Base-by-base conservation (phyloP, 92 coral and sea anemone species). In the Parazoanthus swiftii region DNA sequence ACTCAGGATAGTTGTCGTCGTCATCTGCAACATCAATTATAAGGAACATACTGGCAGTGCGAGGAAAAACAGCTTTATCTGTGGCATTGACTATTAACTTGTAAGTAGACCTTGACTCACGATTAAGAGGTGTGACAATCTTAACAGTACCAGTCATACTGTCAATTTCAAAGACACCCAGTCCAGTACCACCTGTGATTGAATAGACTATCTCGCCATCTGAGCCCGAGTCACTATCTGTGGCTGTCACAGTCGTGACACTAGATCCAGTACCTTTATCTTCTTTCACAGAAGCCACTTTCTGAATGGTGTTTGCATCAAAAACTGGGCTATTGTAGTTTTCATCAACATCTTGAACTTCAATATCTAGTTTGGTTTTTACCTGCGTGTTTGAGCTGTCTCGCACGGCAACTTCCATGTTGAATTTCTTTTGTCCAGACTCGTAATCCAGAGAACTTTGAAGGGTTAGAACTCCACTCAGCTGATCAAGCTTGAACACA, bases 211-310 rank as follows among this genome's bases (percentile, higher is more conserved):
- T 81, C 56, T 89, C 68, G 14, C 98, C 98, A 78, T 89, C 88
- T 5, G 85, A n/a, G 1, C 95, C 98, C 29, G 91, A 63, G 66
- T 97, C 99, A 1, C 74, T 86, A 74, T 97, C 99, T 35, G 90
- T 89, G 48, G 98, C 99, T 39, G 94, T 89, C 46, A 97, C 94
- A 54, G 92, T 92, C 1, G 94, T 91, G 15, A 97, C 92, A 21
- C 81, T 56, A 23, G 95, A 81, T 9, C 90, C 89, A 15, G 5
- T 4, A 77, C 85, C 91, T 86, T 20, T 15, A 43, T 89, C 59
- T 56, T 94, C 97, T 13, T 18, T 21, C 11, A 94, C 86, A 1
- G 43, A 58, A 3, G 75, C 89, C 8, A 35, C 88, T 20, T 15
- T 85, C 81, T 92, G 94, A 9, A 50, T 42, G 26, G 42, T 71